Evolutionary conservation across 2,113 vertebrate genomes (phyloP), one percentile per base, ranked within the genome.

Genomic region (Rhinopomastus cyanomelas): DNA sequence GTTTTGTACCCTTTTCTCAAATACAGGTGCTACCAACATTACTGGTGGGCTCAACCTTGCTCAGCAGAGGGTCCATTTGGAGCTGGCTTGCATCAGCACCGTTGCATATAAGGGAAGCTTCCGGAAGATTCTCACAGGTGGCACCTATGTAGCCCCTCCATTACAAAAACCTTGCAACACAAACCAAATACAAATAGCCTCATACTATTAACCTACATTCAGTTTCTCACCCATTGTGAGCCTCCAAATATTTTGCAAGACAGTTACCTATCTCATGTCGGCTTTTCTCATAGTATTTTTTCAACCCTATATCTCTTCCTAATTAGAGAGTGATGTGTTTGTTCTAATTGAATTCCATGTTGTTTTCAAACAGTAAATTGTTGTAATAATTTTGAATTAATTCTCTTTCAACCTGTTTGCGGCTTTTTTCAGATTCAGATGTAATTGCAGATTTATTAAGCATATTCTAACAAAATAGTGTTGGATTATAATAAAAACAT

Each of bases 311-410:
- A 72, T 72, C 32, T 16, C 10, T 42, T 39, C 12, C 53, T 57
- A 79, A 88, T 36, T 55, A 30, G 37, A 88, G 36, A 91, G 36
- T 16, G 5, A 56, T 34, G 14, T 3, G 57, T 88, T 87, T 79
- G 5, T 85, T 88, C 59, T 73, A 90, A 93, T 90, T 87, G 79
- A 81, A 85, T 69, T 84, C 62, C 61, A 3, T 34, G 16, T 20
- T 87, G 16, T 72, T 87, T 93, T 55, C 55, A 79, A 72, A 30
- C 39, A 61, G 57, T 75, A 60, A 93, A 90, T 60, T 30, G 59
- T 55, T 88, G 65, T 57, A 57, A 87, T 90, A 29, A 65, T 90
- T 93, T 89, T 87, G 86, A 90, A 95, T 68, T 78, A 75, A 81
- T 88, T 88, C 51, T 93, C 74, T 85, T 94, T 90, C 62, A 84